phyloP scores from a whole-genome alignment of 2,113 vertebrate genomes.

The Colinus virginianus region DNA sequence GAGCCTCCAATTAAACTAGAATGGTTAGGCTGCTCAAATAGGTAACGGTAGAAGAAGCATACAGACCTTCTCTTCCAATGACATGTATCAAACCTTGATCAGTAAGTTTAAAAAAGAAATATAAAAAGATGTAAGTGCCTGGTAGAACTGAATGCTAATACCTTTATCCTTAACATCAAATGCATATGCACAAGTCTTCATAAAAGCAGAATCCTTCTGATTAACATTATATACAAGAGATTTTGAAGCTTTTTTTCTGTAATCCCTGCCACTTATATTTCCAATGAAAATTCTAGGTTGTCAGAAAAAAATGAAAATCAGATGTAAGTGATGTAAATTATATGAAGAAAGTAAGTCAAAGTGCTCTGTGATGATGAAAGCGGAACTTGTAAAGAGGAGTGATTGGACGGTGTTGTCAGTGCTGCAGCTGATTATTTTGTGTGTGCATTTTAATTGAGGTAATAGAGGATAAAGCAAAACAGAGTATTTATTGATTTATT shows the following conservation, averaged over 20 bases:
- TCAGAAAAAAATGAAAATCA: not conserved
- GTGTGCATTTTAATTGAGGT: not conserved
- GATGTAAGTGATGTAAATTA: not conserved
- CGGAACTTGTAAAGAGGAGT: not conserved
- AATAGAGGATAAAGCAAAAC: not conserved
- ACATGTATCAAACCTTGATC: not conserved
- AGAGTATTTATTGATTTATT: not conserved
- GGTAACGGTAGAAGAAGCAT: not conserved
- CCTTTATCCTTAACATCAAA: not conserved
- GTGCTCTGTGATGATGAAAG: not conserved
- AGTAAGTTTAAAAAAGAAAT: not conserved
- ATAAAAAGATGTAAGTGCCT: not conserved
- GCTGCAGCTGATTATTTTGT: not conserved
- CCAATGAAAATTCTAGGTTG: not conserved
- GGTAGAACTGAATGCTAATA: not conserved
- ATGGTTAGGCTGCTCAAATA: not conserved
- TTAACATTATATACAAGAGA: not conserved
- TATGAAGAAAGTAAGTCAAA: not conserved
- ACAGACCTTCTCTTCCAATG: not conserved
- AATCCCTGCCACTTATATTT: not conserved
- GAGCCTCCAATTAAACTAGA: not conserved
- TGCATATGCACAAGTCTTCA: not conserved
- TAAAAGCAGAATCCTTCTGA: not conserved
- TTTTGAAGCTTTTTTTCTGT: not conserved
- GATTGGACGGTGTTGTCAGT: not conserved